These are phyloP conservation scores for Stenoptilia bipunctidactyla DNA, from an alignment of 2,888 invertebrate genomes.

Conservation along the genomic window DNA sequence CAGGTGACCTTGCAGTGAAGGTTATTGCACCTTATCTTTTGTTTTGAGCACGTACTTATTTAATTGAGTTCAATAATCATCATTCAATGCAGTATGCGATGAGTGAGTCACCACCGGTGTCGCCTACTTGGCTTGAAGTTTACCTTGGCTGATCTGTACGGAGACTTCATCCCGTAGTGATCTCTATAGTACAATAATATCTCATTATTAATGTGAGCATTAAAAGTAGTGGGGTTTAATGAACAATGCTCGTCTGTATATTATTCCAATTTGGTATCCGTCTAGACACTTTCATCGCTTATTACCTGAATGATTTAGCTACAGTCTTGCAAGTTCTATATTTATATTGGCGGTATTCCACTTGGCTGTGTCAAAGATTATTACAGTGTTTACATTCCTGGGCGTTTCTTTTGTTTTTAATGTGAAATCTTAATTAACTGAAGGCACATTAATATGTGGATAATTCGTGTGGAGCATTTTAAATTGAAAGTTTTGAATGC, in stretches of 20 bases:
- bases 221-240: not conserved
- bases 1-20: constrained; percentile 28
- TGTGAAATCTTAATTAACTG: too few species aligned
- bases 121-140: not conserved
- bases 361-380: constrained; percentile 21
- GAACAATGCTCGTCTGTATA: not conserved
- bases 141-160: not conserved
- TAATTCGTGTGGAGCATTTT: too few species aligned
- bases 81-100: constrained; percentile 3
- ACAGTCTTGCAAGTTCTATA: constrained; percentile 18
- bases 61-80: constrained; percentile 9
- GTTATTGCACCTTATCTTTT: constrained; percentile 23
- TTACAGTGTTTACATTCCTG: constrained; percentile 1
- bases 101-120: constrained; percentile 1
- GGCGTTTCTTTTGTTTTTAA: not conserved
- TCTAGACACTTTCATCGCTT: constrained; percentile 15
- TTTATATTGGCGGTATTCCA: constrained; percentile 32
- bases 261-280: constrained; percentile 13
- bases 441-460: too few species aligned
- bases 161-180: too few species aligned
- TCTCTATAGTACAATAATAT: not conserved
- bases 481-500: too few species aligned
- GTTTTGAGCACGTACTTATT: constrained; percentile 17
- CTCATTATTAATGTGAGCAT: not conserved
- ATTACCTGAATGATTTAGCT: constrained; percentile 15